Conservation (phyloP, 2,113 vertebrate species). For the Ameiurus melas region DNA sequence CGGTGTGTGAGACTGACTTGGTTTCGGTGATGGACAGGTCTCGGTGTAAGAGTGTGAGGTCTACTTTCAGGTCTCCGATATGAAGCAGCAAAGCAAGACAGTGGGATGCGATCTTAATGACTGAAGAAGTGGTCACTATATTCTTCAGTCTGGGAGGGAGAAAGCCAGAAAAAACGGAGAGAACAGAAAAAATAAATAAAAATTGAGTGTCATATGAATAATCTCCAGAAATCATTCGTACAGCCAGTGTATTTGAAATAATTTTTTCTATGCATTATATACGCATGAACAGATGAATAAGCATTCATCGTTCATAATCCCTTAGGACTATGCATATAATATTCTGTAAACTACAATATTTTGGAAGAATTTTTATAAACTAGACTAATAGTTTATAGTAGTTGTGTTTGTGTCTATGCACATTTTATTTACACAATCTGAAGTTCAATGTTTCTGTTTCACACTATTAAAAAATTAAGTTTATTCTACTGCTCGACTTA, state of each 20-base stretch:
- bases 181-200: not conserved
- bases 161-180: not conserved
- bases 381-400: not conserved
- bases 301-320: not conserved
- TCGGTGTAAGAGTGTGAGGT: conserved; percentile 73
- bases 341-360: not conserved
- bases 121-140: conserved; percentile 66
- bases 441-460: too few species aligned
- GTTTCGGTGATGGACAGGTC: conserved; percentile 67
- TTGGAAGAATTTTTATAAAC: not conserved
- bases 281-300: not conserved
- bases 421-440: too few species aligned
- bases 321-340: not conserved
- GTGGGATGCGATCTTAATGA: conserved; percentile 67
- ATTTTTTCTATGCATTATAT: not conserved
- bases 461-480: not conserved
- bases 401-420: not conserved
- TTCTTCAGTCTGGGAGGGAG: conserved; percentile 60
- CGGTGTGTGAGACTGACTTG: conserved; percentile 56
- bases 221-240: not conserved
- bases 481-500: not conserved
- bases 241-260: not conserved
- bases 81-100: conserved; percentile 73
- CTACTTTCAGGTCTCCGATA: conserved; percentile 63
- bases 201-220: not conserved